Percentiles rank a stretch among this genome's conserved stretches.
These are phyloP conservation scores for Myopa testacea DNA, from an alignment of 2,888 invertebrate species.

Conservation along the genomic window DNA sequence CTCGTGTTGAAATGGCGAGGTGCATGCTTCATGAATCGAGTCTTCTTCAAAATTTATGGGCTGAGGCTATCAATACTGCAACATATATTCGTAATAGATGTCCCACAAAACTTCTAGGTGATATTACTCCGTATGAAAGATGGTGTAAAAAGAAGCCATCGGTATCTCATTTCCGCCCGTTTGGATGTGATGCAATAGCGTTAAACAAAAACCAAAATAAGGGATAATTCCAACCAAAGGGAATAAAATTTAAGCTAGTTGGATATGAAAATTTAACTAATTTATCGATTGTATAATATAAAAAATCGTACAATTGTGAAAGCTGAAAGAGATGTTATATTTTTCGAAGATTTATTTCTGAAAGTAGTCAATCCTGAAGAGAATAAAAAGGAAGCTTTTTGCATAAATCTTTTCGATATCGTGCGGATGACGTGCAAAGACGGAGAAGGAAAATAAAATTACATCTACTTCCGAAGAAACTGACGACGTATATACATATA, in stretches of 20 bases:
- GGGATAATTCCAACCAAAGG: background rate
- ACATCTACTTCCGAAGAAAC: too few relatives aligned
- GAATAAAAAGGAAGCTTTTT: too few relatives aligned
- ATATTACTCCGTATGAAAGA: background rate
- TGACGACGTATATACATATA: too few relatives aligned
- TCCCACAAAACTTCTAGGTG: background rate
- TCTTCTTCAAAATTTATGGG: background rate
- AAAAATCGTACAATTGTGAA: too few relatives aligned
- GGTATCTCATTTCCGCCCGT: background rate
- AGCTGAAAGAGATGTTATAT: too few relatives aligned
- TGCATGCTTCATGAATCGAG: background rate
- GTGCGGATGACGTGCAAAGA: too few relatives aligned
- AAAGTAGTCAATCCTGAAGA: too few relatives aligned
- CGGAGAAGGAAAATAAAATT: too few relatives aligned
- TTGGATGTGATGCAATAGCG: background rate
- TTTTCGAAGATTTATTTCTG: too few relatives aligned
- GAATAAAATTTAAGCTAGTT: background rate
- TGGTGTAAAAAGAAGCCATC: background rate
- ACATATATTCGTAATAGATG: background rate
- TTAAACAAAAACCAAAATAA: background rate
- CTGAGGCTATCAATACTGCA: background rate
- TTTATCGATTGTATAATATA: too few relatives aligned
- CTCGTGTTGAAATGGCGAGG: background rate
- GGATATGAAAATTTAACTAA: background rate
- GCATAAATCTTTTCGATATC: too few relatives aligned